Evolutionary conservation across 2,888 invertebrate species (phyloP).

Genomic region (Anagyrus pseudococci): DNA sequence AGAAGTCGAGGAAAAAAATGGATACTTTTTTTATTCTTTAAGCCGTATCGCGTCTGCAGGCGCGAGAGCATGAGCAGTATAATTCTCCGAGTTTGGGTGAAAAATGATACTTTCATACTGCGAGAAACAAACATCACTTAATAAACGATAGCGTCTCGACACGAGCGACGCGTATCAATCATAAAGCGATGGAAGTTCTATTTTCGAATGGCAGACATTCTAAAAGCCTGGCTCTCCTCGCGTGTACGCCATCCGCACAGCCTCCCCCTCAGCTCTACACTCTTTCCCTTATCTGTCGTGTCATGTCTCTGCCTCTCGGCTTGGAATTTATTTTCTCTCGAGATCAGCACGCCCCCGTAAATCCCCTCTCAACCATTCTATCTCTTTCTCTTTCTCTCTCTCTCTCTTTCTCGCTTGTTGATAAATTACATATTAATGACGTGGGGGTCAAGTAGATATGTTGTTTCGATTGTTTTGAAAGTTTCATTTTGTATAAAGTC

Average conservation of each 20-base stretch:
- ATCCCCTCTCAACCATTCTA: conserved; percentile 4
- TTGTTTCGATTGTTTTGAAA: no score
- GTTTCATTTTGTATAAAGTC: no score
- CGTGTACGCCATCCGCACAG: conserved; percentile 41
- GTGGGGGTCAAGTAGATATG: conserved; percentile 17
- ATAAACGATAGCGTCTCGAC: conserved; percentile 29
- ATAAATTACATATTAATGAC: conserved; percentile 34
- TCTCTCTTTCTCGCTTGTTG: not conserved
- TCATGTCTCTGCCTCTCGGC: conserved; percentile 33
- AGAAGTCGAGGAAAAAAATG: no score
- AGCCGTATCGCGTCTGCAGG: no score
- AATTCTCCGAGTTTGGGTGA: no score
- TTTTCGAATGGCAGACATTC: conserved; percentile 52
- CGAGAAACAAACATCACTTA: conserved; percentile 28
- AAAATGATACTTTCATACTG: conserved; percentile 25
- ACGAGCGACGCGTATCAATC: conserved; percentile 54
- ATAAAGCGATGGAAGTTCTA: conserved; percentile 58
- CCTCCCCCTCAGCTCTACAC: conserved; percentile 8
- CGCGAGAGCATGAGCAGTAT: no score
- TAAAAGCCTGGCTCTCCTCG: conserved; percentile 29
- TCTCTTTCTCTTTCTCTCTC: no score
- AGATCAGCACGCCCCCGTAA: conserved; percentile 25
- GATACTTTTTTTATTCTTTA: no score
- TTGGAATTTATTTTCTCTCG: conserved; percentile 32
- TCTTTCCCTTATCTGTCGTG: conserved; percentile 31